Conservation (phyloP, 2,113 vertebrate genomes). For the Bos indicus region DNA sequence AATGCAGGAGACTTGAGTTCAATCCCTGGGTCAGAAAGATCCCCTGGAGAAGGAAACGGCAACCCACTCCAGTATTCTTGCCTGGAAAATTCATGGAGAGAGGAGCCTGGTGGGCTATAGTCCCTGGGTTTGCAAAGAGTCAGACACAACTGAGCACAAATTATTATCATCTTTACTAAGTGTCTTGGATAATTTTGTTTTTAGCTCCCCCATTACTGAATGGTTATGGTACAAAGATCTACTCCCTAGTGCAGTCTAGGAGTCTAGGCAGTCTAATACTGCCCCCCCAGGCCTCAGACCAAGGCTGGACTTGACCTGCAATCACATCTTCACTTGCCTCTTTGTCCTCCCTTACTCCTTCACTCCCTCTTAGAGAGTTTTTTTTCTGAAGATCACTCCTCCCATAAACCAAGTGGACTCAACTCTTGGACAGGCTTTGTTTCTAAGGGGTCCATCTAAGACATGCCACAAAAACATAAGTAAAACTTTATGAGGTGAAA, state of each 20-base stretch:
- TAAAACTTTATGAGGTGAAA: neutral
- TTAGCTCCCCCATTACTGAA: neutral
- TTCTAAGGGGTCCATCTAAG: neutral
- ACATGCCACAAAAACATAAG: neutral
- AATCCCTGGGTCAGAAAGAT: neutral
- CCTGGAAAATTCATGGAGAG: neutral
- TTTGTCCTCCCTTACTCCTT: neutral
- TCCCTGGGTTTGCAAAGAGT: neutral
- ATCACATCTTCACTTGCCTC: neutral
- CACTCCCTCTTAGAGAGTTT: neutral
- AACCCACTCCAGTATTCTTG: neutral
- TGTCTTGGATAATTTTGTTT: neutral
- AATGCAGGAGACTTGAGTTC: neutral
- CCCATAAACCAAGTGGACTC: neutral
- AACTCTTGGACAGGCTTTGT: neutral
- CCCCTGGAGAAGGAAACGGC: neutral
- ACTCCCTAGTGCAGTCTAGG: neutral
- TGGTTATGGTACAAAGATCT: neutral
- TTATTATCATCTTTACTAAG: neutral
- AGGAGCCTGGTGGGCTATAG: neutral
- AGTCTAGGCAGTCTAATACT: neutral
- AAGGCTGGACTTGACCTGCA: neutral
- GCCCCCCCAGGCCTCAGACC: neutral
- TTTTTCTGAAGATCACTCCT: neutral
- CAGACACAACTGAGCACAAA: neutral